Conservation (phyloP, 2,797 vertebrate species). For the Gadopsis bispinosus region DNA sequence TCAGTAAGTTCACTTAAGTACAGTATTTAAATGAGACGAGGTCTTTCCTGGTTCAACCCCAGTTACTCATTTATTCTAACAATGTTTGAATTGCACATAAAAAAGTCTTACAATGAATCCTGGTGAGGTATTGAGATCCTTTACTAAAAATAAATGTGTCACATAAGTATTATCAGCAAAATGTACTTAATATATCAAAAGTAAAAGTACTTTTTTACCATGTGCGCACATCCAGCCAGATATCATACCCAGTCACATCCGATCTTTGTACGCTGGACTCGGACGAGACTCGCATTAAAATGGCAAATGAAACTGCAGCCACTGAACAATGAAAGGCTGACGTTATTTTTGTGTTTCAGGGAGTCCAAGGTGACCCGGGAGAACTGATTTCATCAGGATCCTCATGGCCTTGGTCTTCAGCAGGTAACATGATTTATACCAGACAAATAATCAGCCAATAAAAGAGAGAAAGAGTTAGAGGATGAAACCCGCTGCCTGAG, state of each 20-base stretch:
- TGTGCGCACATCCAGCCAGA: slow-evolving; percentile 1
- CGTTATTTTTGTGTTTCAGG: slow-evolving; percentile 69
- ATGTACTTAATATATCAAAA: too few species aligned
- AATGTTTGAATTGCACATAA: too few species aligned
- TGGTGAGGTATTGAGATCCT: too few species aligned
- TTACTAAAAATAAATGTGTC: too few species aligned
- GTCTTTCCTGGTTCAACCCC: too few species aligned
- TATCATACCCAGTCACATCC: background rate
- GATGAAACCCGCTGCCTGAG: background rate
- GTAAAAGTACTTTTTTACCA: too few species aligned
- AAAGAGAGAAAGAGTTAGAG: background rate
- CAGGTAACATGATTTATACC: slow-evolving; percentile 61
- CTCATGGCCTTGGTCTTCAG: slow-evolving; percentile 24
- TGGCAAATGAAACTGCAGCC: slow-evolving; percentile 1
- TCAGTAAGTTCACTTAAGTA: too few species aligned
- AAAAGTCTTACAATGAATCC: too few species aligned
- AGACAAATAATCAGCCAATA: background rate
- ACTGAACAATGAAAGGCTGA: slow-evolving; percentile 9
- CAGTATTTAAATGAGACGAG: background rate
- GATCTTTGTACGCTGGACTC: background rate
- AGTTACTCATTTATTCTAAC: too few species aligned
- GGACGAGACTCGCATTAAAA: background rate
- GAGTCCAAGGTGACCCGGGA: slow-evolving; percentile 81
- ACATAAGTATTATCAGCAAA: too few species aligned
- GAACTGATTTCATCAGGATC: slow-evolving; percentile 57